Evolutionary conservation across 2,113 vertebrate genomes (phyloP), one percentile per base, ranked within the genome.

Genomic region (Ophthalmolycus amberensis): DNA sequence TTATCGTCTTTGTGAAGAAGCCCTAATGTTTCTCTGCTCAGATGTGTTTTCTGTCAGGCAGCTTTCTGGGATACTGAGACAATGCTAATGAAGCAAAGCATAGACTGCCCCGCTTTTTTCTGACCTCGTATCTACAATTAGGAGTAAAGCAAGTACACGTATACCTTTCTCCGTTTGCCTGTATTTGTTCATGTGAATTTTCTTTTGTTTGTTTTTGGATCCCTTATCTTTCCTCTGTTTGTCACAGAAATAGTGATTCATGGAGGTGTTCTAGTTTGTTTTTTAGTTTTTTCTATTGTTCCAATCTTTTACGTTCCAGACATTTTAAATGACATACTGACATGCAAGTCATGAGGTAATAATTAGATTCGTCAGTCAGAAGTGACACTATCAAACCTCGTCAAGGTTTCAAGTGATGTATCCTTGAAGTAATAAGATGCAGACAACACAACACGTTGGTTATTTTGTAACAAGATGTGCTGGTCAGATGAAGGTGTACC

Each of bases 21-120:
- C 58, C 42, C 22, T 48, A 68, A 70, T 67, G 44, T 74, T 62
- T 22, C 63, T 80, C 46, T 50, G 29, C 64, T 75, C 29, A 32
- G 59, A 37, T 27, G 22, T 48, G 48, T 84, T 66, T 71, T 69
- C 75, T 75, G 67, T 66, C 27, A 42, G 15, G 32, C 37, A 62
- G 29, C 58, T 73, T n/a, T 67, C 9, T 58, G 44, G 16, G 38
- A 75, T 48, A 50, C 20, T 32, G 60, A 72, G 27, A 62, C 56
- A 56, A 32, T 58, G 46, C 72, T 74, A 70, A 85, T 84, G 78
- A 83, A 82, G 37, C 63, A 62, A 48, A 65, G 27, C 34, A 29
- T 10, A 68, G 20, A 69, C 50, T 44, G 40, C 25, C 69, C 44
- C 0, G 4, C 46, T 70, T 74, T 76, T 71, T 80, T 77, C 72